phyloP scores from a whole-genome alignment of 2,113 vertebrate genomes.

The Periophthalmodon schlosseri region DNA sequence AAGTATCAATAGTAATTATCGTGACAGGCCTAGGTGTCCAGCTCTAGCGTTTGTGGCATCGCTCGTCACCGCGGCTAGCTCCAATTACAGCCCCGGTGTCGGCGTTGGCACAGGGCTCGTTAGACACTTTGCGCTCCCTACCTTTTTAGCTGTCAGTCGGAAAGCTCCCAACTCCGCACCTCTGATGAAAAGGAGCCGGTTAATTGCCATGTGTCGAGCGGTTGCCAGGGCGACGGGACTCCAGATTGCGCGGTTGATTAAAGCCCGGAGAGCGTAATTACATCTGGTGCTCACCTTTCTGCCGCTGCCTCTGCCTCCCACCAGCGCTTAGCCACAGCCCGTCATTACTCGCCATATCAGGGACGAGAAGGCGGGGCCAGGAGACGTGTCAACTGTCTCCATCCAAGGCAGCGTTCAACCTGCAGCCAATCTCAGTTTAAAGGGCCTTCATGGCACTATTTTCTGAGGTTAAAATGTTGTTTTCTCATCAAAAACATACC shows the following conservation, averaged over 20 bases:
- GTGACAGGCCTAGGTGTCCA: too few species aligned
- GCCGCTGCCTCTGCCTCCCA: slow-evolving; percentile 5
- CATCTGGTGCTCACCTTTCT: slow-evolving; percentile 64
- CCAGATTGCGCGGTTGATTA: slow-evolving; percentile 44
- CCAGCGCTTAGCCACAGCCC: slow-evolving; percentile 25
- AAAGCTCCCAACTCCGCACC: slow-evolving; percentile 37
- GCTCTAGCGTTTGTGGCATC: slow-evolving; percentile 37
- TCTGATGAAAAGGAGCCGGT: slow-evolving; percentile 54
- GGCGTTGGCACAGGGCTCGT: slow-evolving; percentile 38
- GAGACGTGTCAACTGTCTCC: background rate
- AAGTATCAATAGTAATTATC: too few species aligned
- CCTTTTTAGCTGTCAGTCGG: slow-evolving; percentile 48
- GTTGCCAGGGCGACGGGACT: slow-evolving; percentile 55
- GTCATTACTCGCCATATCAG: slow-evolving; percentile 28
- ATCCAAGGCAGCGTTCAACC: too few species aligned
- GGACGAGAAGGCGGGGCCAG: background rate
- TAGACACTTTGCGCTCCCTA: slow-evolving; percentile 39
- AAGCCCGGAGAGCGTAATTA: slow-evolving; percentile 63
- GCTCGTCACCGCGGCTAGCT: slow-evolving; percentile 43
- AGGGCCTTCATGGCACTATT: too few species aligned
- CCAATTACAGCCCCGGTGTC: slow-evolving; percentile 58
- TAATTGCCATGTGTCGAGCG: slow-evolving; percentile 62
- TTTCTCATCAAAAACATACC: too few species aligned
- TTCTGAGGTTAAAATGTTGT: too few species aligned
- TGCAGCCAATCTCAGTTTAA: too few species aligned